Conservation (phyloP, 2,888 invertebrate species). For the Drosophila sordidula region DNA sequence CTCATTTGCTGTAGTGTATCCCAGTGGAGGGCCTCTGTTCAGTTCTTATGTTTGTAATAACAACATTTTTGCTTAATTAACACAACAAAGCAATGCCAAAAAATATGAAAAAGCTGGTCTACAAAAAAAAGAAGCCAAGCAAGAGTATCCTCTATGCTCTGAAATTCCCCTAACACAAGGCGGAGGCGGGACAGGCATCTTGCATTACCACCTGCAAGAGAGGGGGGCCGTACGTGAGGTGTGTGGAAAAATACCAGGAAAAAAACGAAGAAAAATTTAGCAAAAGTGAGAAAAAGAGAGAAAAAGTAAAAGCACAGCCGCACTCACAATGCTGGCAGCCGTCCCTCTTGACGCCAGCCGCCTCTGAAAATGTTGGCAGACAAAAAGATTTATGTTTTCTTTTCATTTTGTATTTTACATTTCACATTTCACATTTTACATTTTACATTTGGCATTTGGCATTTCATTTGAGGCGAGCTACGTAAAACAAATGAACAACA, state of each 20-base stretch:
- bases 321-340: slow-evolving; percentile 45
- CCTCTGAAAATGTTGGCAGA: slow-evolving; percentile 39
- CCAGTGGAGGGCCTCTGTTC: slow-evolving; percentile 35
- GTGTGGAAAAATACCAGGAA: slow-evolving; percentile 41
- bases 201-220: slow-evolving; percentile 54
- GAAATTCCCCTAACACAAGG: slow-evolving; percentile 40
- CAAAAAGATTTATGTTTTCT: slow-evolving; percentile 71
- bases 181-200: slow-evolving; percentile 43
- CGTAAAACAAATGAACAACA: slow-evolving; percentile 78
- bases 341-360: slow-evolving; percentile 12
- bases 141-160: slow-evolving; percentile 33
- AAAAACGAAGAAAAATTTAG: slow-evolving; percentile 9
- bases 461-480: slow-evolving; percentile 41
- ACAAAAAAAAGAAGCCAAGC: slow-evolving; percentile 11
- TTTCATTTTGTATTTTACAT: slow-evolving; percentile 55
- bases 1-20: slow-evolving; percentile 27
- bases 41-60: slow-evolving; percentile 57
- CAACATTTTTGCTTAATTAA: slow-evolving; percentile 81
- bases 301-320: slow-evolving; percentile 3
- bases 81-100: slow-evolving; percentile 74
- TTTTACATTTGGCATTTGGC: slow-evolving; percentile 50
- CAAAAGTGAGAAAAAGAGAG: slow-evolving; percentile 9
- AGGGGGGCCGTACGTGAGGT: slow-evolving; percentile 15
- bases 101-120: slow-evolving; percentile 46
- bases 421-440: slow-evolving; percentile 37